Evolutionary conservation across 2,888 invertebrate species (phyloP).

Genomic region (Elmis aenea): DNA sequence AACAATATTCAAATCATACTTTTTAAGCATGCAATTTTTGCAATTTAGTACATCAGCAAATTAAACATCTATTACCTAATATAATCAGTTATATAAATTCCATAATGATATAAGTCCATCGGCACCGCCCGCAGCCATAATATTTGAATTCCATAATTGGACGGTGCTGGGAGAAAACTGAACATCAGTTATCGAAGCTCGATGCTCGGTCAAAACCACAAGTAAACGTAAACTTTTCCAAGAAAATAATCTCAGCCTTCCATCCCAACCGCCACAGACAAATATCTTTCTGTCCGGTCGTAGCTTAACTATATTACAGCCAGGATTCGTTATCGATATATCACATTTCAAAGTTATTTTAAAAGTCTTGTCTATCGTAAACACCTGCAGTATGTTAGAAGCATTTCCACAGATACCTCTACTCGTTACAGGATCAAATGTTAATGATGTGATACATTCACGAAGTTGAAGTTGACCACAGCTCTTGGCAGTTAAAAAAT

Average conservation of each 20-base stretch:
- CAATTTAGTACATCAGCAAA: no score
- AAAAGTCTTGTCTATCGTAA: slow-evolving; percentile 54
- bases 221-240: slow-evolving; percentile 70
- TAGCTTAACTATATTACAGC: slow-evolving; percentile 64
- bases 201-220: slow-evolving; percentile 70
- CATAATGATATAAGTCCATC: slow-evolving; percentile 75
- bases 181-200: slow-evolving; percentile 65
- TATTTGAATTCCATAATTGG: slow-evolving; percentile 61
- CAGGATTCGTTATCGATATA: slow-evolving; percentile 66
- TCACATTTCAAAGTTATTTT: slow-evolving; percentile 56
- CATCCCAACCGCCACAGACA: slow-evolving; percentile 72
- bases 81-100: slow-evolving; percentile 78
- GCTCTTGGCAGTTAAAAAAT: slow-evolving; percentile 57
- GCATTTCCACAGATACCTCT: slow-evolving; percentile 65
- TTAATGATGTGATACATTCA: slow-evolving; percentile 66
- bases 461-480: slow-evolving; percentile 54
- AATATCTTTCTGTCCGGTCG: slow-evolving; percentile 69
- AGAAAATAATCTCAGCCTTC: slow-evolving; percentile 68
- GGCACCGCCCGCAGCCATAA: slow-evolving; percentile 73
- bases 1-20: no score
- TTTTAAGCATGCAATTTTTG: no score
- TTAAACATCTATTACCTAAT: no score
- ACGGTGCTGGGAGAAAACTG: slow-evolving; percentile 63
- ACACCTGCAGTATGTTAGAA: slow-evolving; percentile 55
- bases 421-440: slow-evolving; percentile 61